Evolutionary conservation across 2,113 vertebrate species (phyloP).

Genomic region (Onychostruthus taczanowskii): DNA sequence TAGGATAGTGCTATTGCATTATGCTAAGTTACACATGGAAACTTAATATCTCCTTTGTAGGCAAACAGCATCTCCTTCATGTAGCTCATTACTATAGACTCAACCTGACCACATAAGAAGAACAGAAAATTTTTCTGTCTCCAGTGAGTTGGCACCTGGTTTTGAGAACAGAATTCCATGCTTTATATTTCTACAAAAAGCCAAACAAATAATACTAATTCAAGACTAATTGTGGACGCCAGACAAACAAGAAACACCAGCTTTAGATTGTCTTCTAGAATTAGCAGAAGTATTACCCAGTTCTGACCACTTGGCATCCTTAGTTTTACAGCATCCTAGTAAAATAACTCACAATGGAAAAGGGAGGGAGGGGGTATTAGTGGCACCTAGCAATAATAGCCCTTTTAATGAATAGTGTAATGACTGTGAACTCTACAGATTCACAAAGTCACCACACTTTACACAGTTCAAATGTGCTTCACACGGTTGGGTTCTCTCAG

Average conservation of each 20-base stretch:
- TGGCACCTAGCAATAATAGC: neutral
- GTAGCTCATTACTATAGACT: neutral
- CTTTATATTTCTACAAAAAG: slow-evolving; percentile 19
- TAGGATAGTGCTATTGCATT: neutral
- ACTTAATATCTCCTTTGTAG: neutral
- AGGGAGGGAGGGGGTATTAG: neutral
- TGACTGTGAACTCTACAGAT: neutral
- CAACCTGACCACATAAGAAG: neutral
- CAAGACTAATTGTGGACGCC: neutral
- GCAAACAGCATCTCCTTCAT: neutral
- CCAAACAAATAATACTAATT: slow-evolving; percentile 28
- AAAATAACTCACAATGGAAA: neutral
- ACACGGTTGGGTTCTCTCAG: neutral
- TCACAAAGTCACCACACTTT: neutral
- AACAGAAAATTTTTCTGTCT: slow-evolving; percentile 1
- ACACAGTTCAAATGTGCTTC: neutral
- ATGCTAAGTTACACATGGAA: neutral
- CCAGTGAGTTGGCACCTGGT: neutral
- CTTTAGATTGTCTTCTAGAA: neutral
- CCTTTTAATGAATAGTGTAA: neutral
- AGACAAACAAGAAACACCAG: slow-evolving; percentile 17
- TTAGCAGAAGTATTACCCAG: neutral
- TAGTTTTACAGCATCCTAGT: neutral
- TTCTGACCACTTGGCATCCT: neutral
- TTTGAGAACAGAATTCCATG: neutral